Evolutionary conservation across 2,888 invertebrate genomes (phyloP).

Genomic region (Apodemia hepburni): DNA sequence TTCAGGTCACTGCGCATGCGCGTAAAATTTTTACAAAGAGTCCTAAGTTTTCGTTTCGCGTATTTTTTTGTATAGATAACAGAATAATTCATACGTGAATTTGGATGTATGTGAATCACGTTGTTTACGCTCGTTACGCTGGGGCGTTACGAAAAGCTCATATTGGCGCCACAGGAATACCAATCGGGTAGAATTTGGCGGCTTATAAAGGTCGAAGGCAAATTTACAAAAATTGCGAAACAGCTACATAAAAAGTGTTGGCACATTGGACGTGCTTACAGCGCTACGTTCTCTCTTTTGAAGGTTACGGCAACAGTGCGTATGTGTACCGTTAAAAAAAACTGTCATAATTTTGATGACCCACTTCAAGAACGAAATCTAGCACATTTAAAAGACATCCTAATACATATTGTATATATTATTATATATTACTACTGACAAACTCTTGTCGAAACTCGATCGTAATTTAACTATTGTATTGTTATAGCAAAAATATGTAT

Average conservation of each 20-base stretch:
- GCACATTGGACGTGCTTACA: conserved; percentile 74
- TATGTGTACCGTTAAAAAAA: conserved; percentile 67
- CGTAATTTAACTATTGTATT: too few relatives aligned
- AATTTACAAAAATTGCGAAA: conserved; percentile 76
- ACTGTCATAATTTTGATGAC: conserved; percentile 57
- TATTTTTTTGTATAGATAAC: too few relatives aligned
- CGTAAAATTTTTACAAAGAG: background rate
- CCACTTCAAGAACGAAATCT: conserved; percentile 37
- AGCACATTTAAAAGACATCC: background rate
- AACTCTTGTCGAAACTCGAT: too few relatives aligned
- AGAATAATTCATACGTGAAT: conserved; percentile 32
- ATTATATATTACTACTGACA: too few relatives aligned
- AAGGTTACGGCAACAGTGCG: conserved; percentile 58
- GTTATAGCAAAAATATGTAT: too few relatives aligned
- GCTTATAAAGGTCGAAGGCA: conserved; percentile 75
- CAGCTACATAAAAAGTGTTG: conserved; percentile 67
- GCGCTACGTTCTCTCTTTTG: conserved; percentile 74
- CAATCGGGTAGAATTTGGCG: conserved; percentile 73
- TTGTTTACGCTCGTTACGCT: conserved; percentile 43
- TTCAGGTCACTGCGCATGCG: too few relatives aligned
- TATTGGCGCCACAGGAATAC: conserved; percentile 66
- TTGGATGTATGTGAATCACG: conserved; percentile 50
- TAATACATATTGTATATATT: background rate
- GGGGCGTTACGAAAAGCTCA: conserved; percentile 70
- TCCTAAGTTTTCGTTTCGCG: too few relatives aligned